Evolutionary conservation across 2,888 invertebrate genomes (phyloP).

Genomic region (Agrochola macilenta): DNA sequence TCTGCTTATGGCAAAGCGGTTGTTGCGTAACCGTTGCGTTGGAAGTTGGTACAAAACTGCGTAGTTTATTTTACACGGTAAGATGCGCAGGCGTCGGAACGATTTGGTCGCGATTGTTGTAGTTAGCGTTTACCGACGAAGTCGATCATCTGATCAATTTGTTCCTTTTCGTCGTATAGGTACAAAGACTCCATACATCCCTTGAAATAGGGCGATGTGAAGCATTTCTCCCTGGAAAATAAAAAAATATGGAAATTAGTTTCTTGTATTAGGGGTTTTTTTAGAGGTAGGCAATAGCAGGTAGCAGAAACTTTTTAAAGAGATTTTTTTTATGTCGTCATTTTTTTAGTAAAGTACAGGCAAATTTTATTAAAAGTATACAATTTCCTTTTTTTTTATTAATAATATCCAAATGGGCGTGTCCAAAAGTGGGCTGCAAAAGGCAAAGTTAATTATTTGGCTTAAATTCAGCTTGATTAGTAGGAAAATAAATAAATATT

Average conservation of each 20-base stretch:
- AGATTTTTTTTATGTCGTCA: too few relatives aligned
- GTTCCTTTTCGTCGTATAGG: constrained; percentile 94
- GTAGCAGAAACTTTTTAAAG: not conserved
- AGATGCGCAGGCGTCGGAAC: constrained; percentile 74
- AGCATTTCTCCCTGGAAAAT: constrained; percentile 93
- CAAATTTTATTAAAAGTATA: constrained; percentile 5
- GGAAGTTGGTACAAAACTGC: constrained; percentile 70
- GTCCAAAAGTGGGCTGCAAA: constrained; percentile 6
- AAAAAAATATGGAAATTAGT: constrained; percentile 55
- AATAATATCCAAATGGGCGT: not conserved
- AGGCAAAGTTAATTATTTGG: not conserved
- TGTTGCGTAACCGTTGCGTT: constrained; percentile 76
- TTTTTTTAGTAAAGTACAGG: not conserved
- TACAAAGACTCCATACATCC: constrained; percentile 95
- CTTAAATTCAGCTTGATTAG: constrained; percentile 3
- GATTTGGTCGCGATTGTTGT: constrained; percentile 76
- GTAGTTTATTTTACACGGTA: constrained; percentile 72
- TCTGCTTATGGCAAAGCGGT: constrained; percentile 83
- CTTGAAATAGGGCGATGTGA: constrained; percentile 94
- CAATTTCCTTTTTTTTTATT: not conserved
- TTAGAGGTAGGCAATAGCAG: constrained; percentile 16
- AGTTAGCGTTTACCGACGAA: constrained; percentile 92
- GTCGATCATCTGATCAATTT: constrained; percentile 95
- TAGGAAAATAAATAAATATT: constrained; percentile 22
- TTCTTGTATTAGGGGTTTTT: not conserved